A percentile compares a stretch with the other conserved stretches of the same genome.
Evolutionary conservation across 35 echinoderm and acorn worm genomes (phyloP).

Genomic region (Nesometra sesokonis): DNA sequence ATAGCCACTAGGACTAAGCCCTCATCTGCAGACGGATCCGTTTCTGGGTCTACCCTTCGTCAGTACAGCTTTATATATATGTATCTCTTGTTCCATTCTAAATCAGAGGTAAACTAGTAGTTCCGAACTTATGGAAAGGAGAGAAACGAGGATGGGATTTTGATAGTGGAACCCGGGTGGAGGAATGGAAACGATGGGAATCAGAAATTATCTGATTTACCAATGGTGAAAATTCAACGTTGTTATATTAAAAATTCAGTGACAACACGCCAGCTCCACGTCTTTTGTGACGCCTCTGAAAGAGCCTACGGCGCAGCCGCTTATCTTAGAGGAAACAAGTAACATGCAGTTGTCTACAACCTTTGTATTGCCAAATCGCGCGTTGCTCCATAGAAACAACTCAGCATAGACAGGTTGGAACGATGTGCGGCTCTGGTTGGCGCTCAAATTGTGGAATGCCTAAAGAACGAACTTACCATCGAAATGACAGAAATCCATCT

Average conservation of each 20-base stretch:
- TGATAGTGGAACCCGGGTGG: neutral
- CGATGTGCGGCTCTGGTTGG: neutral
- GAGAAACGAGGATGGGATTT: neutral
- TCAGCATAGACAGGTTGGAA: neutral
- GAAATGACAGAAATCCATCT: neutral
- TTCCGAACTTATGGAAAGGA: neutral
- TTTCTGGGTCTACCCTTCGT: too few species aligned
- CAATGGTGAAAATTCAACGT: neutral
- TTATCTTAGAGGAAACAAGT: neutral
- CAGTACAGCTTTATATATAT: too few species aligned
- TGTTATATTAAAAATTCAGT: neutral
- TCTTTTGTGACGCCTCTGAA: slow-evolving; percentile 5
- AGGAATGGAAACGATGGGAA: neutral
- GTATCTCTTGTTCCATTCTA: neutral
- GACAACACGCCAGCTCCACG: neutral
- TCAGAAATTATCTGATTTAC: neutral
- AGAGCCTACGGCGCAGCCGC: slow-evolving; percentile 2
- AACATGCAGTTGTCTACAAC: neutral
- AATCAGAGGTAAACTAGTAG: neutral
- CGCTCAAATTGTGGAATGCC: neutral
- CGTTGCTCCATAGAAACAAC: neutral
- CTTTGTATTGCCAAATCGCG: slow-evolving; percentile 7
- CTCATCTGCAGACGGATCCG: too few species aligned
- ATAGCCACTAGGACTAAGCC: too few species aligned
- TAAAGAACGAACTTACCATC: neutral